Evolutionary conservation across 1,140 invertebrate genomes (phyloP), one percentile per base, ranked within the genome.

Genomic region (Chymomyza costata): DNA sequence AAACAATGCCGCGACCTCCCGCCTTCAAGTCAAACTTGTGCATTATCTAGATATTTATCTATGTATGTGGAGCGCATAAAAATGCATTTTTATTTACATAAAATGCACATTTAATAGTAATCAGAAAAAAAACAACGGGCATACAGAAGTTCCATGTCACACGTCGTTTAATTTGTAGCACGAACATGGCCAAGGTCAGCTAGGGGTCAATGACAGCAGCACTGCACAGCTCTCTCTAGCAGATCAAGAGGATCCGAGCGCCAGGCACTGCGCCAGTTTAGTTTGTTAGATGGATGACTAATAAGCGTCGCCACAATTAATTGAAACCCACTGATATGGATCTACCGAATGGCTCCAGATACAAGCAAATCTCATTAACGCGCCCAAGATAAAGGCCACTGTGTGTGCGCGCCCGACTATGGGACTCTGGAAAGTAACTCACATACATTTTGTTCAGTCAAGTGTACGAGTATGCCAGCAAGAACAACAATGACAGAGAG

Each of bases 321-420:
- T 80, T 80, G 73, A 80, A 80, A 80, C 59, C 73, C 68, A 65
- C 73, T 73, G 73, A 80, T 80, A 80, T 56, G 68, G 68, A 80
- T 80, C 73, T 80, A 58, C 74, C 68, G 73, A 80, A 80, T 80
- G 73, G 73, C 74, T 73, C 56, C 74, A 80, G 73, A 80, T 80
- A 80, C 73, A 80, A 80, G 73, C 73, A 80, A 80, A 80, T 80
- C 73, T 80, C 73, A 80, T 80, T 80, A 80, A 80, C 74, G 74
- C 68, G 68, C 73, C 55, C 74, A 73, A 76, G 73, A 80, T 78
- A 78, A 78, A 78, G n/a, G 67, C 71, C 71, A 78, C 73, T 80
- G 71, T 80, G 80, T 78, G 71, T 67, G 56, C 55, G 44, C 37
- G 8, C 28, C 16, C 35, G 57, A 43, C 39, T 44, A 8, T n/a